Evolutionary conservation across 2,113 vertebrate species (phyloP).

Genomic region (Rattus rattus): DNA sequence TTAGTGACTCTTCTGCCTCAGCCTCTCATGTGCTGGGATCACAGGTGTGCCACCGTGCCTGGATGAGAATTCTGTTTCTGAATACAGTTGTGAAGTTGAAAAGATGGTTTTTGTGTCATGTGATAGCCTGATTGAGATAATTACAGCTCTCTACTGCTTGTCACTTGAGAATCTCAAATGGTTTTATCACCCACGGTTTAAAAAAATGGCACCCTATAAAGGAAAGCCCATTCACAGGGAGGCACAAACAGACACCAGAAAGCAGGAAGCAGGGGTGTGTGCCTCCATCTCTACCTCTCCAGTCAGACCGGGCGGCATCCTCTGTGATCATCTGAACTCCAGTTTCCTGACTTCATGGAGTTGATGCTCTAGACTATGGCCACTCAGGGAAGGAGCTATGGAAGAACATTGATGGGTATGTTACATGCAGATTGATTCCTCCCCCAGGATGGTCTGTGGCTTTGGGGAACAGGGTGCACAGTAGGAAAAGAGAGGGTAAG

Average conservation of each 20-base stretch:
- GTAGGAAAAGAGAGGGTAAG: not conserved
- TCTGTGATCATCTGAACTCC: not conserved
- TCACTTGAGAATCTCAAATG: not conserved
- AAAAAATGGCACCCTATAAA: not conserved
- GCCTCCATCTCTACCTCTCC: not conserved
- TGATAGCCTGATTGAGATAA: not conserved
- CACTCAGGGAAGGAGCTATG: rapidly evolving
- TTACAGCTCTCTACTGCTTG: not conserved
- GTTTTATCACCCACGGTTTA: not conserved
- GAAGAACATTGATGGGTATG: rapidly evolving
- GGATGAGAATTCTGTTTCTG: not conserved
- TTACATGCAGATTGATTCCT: rapidly evolving
- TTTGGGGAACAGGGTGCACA: not conserved
- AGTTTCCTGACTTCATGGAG: not conserved
- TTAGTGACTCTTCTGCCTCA: not conserved
- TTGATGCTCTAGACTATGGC: rapidly evolving
- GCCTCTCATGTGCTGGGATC: not conserved
- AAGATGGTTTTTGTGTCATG: not conserved
- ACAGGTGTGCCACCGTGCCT: not conserved
- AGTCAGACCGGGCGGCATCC: rapidly evolving
- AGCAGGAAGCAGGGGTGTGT: rapidly evolving
- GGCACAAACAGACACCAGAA: rapidly evolving
- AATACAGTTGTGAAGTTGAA: not conserved
- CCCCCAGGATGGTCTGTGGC: not conserved
- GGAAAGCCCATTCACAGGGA: rapidly evolving